phyloP scores from a whole-genome alignment of 1,140 invertebrate species.

The Apis dorsata region DNA sequence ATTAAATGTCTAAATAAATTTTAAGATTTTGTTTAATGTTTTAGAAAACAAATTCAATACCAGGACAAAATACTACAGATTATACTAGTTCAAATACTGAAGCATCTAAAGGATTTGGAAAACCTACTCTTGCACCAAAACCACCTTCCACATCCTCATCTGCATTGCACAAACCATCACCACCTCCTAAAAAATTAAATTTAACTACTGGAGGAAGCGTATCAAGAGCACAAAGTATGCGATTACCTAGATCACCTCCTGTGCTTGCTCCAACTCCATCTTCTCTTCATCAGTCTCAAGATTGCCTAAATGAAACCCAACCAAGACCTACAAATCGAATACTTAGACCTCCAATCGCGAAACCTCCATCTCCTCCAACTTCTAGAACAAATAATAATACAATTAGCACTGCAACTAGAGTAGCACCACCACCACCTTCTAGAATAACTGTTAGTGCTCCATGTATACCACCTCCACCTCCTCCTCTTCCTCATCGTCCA shows the following conservation, averaged over 20 bases:
- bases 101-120: slow-evolving; percentile 77
- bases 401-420: slow-evolving; percentile 60
- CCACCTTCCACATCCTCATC: slow-evolving; percentile 72
- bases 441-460: slow-evolving; percentile 70
- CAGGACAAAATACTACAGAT: slow-evolving; percentile 45
- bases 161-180: slow-evolving; percentile 77
- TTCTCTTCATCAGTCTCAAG: slow-evolving; percentile 81
- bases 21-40: not conserved
- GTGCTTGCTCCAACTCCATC: slow-evolving; percentile 74
- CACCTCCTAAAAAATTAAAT: slow-evolving; percentile 79
- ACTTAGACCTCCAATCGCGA: slow-evolving; percentile 73
- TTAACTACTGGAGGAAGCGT: slow-evolving; percentile 72
- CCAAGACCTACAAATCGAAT: slow-evolving; percentile 70
- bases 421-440: slow-evolving; percentile 74
- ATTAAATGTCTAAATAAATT: not conserved
- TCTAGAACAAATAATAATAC: slow-evolving; percentile 55
- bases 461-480: slow-evolving; percentile 76
- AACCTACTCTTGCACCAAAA: slow-evolving; percentile 81
- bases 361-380: slow-evolving; percentile 78
- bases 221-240: slow-evolving; percentile 81
- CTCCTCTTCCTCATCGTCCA: slow-evolving; percentile 73
- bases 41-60: slow-evolving; percentile 25
- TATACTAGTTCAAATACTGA: slow-evolving; percentile 50
- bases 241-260: slow-evolving; percentile 79
- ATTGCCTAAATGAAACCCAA: slow-evolving; percentile 76